Conservation (phyloP, 2,113 vertebrate species). For the Cyanistes caeruleus region DNA sequence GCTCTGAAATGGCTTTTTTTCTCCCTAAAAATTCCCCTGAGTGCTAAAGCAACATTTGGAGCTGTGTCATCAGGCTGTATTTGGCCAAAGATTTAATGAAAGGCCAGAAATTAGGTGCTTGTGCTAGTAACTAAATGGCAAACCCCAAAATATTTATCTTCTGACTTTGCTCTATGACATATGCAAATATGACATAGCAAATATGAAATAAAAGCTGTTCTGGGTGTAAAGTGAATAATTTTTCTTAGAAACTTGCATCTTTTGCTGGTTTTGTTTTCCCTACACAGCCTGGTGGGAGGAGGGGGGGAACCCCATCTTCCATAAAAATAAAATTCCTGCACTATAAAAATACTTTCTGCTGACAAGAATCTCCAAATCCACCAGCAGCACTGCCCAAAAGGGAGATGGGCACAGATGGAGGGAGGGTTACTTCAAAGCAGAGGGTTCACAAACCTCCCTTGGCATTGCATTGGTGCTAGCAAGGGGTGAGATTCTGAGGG, state of each 20-base stretch:
- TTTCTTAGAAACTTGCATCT: not conserved
- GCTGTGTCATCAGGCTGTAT: not conserved
- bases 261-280: not conserved
- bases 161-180: not conserved
- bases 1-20: not conserved
- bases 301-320: accelerated
- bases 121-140: not conserved
- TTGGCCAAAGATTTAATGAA: not conserved
- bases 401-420: not conserved
- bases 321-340: not conserved
- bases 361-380: not conserved
- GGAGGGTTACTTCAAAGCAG: not conserved
- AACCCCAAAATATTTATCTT: not conserved
- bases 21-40: not conserved
- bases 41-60: not conserved
- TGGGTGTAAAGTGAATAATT: not conserved
- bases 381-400: not conserved
- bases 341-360: not conserved
- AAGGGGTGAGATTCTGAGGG: not conserved
- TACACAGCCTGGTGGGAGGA: no score
- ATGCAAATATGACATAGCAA: not conserved
- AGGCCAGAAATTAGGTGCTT: not conserved
- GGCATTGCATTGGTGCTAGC: not conserved
- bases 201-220: not conserved
- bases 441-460: not conserved